A percentile compares a stretch with the other conserved stretches of the same genome.
These are phyloP conservation scores for Alloplasta piceator DNA, from an alignment of 2,888 invertebrate species.

Conservation along the genomic window DNA sequence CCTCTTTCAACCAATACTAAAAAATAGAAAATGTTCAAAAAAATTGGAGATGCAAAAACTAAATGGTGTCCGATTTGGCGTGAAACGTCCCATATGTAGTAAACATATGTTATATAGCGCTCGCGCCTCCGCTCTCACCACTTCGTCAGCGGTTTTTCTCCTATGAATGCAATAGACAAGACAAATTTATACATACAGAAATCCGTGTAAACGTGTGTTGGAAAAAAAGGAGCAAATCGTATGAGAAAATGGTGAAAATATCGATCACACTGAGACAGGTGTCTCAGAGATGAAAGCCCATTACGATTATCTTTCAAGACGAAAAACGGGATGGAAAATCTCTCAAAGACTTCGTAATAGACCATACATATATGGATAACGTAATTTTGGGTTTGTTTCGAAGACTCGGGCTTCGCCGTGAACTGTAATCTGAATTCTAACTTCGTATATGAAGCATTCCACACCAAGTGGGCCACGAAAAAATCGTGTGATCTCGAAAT, in stretches of 20 bases:
- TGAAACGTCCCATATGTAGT: background rate
- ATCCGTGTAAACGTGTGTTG: background rate
- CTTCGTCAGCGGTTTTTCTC: slow-evolving; percentile 36
- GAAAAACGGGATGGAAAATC: no score
- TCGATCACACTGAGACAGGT: slow-evolving; percentile 62
- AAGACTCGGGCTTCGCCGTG: no score
- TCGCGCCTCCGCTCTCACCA: slow-evolving; percentile 28
- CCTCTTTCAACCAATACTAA: no score
- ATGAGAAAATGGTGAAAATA: slow-evolving; percentile 30
- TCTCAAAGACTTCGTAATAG: no score
- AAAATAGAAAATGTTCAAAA: no score
- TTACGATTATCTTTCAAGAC: slow-evolving; percentile 44
- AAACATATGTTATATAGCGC: slow-evolving; percentile 13
- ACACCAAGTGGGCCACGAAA: no score
- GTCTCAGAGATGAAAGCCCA: slow-evolving; percentile 55
- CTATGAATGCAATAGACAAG: slow-evolving; percentile 41
- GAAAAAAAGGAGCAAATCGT: slow-evolving; percentile 23
- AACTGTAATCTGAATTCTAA: no score
- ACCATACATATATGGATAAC: no score
- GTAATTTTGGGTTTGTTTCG: no score
- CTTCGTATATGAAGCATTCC: no score
- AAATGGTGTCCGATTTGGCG: background rate
- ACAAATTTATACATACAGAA: slow-evolving; percentile 20
- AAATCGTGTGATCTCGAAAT: no score
- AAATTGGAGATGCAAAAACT: no score